These are phyloP conservation scores for Orientallactaga sibirica DNA, from an alignment of 2,797 vertebrate species.

Conservation along the genomic window DNA sequence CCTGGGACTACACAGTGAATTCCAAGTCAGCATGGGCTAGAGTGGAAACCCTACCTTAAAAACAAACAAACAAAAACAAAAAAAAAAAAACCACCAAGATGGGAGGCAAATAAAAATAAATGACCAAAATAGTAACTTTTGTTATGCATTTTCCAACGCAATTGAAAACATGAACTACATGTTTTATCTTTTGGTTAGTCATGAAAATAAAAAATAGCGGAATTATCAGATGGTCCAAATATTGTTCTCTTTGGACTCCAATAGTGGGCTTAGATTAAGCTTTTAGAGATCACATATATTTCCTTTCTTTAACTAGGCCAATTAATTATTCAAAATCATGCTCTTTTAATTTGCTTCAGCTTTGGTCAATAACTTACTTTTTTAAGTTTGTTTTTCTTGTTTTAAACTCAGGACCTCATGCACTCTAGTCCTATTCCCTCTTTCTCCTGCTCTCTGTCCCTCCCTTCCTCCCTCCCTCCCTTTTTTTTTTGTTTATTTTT, in stretches of 20 bases:
- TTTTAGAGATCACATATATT: neutral
- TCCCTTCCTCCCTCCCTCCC: neutral
- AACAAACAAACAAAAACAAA: too few species aligned
- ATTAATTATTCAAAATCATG: conserved; percentile 53
- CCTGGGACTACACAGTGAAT: too few species aligned
- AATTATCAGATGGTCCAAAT: conserved; percentile 28
- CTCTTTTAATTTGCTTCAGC: conserved; percentile 41
- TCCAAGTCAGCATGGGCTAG: too few species aligned
- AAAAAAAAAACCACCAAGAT: too few species aligned
- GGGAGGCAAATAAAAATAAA: neutral
- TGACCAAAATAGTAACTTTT: neutral
- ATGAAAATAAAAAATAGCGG: conserved; percentile 47
- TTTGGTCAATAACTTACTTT: conserved; percentile 34
- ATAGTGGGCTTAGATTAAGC: neutral
- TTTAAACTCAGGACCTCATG: neutral
- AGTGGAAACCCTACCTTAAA: too few species aligned
- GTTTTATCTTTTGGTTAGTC: conserved; percentile 38
- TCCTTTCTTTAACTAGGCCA: conserved; percentile 3
- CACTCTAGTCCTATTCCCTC: neutral
- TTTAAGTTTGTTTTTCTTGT: neutral
- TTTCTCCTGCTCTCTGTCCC: neutral
- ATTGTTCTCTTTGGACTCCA: neutral
- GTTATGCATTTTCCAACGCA: conserved; percentile 3
- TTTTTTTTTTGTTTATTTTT: too few species aligned
- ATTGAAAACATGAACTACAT: conserved; percentile 27